Percentiles rank a stretch among this genome's conserved stretches.
These are phyloP conservation scores for Harpagifer antarcticus DNA, from an alignment of 2,797 vertebrate species.

Conservation along the genomic window DNA sequence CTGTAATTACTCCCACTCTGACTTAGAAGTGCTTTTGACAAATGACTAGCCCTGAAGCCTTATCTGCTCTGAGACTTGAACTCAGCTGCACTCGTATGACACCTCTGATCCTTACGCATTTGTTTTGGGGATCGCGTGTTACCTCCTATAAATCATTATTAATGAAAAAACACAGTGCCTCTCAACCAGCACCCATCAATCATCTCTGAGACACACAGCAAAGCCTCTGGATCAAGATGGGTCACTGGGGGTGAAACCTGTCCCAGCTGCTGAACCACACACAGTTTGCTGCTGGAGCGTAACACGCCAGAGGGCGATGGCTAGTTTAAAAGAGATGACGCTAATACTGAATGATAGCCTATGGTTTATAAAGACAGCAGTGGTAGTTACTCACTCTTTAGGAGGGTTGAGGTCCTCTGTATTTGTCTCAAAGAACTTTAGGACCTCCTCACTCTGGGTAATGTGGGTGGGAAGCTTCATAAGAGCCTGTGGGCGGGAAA, in stretches of 20 bases:
- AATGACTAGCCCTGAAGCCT: constrained; percentile 52
- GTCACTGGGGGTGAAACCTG: constrained; percentile 42
- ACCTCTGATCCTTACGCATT: constrained; percentile 58
- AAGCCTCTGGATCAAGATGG: constrained; percentile 51
- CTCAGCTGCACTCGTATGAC: constrained; percentile 52
- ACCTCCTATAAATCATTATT: constrained; percentile 66
- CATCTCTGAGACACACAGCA: constrained; percentile 46
- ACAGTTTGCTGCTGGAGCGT: neutral
- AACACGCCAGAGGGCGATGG: constrained; percentile 54
- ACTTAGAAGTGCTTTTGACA: constrained; percentile 71
- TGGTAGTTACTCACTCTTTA: constrained; percentile 89
- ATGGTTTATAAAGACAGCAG: constrained; percentile 10
- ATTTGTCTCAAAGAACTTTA: constrained; percentile 94
- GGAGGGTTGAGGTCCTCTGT: constrained; percentile 94
- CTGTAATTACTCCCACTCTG: constrained; percentile 56
- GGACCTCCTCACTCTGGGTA: constrained; percentile 94
- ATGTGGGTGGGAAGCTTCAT: constrained; percentile 92
- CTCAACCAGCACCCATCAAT: constrained; percentile 55
- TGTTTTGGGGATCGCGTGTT: constrained; percentile 74
- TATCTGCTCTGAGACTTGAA: constrained; percentile 65
- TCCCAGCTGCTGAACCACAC: constrained; percentile 45
- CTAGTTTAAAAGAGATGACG: constrained; percentile 24
- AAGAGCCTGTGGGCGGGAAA: constrained; percentile 84
- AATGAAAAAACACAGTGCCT: constrained; percentile 65
- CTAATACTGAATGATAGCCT: constrained; percentile 20